Percentiles rank a stretch among this genome's conserved stretches.
Conservation (phyloP, 2,113 vertebrate genomes). For the Hystrix cristata region DNA sequence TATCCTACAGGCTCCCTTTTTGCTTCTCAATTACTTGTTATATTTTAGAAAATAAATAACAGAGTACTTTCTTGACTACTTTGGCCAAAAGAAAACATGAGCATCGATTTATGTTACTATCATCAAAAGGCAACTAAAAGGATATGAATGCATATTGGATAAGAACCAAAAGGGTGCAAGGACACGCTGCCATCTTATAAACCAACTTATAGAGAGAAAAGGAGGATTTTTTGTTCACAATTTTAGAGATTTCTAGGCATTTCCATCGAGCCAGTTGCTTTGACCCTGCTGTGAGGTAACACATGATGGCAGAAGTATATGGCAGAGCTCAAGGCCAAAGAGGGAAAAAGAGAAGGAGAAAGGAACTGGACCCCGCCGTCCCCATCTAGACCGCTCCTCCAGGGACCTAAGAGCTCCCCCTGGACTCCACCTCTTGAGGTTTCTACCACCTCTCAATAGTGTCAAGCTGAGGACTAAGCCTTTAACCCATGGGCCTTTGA, state of each 20-base stretch:
- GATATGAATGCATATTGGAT: too few species aligned
- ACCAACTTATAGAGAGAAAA: neutral
- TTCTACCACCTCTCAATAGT: neutral
- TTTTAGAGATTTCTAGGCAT: neutral
- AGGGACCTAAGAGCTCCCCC: neutral
- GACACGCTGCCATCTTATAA: neutral
- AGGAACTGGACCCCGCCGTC: too few species aligned
- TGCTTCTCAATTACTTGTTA: neutral
- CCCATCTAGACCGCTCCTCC: neutral
- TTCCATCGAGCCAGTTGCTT: too few species aligned
- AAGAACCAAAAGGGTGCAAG: neutral
- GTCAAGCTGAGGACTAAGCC: neutral
- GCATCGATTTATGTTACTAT: neutral
- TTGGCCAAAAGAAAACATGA: constrained; percentile 38
- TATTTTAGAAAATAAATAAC: constrained; percentile 13
- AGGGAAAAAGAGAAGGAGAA: neutral
- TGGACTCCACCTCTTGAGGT: neutral
- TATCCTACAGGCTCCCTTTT: neutral
- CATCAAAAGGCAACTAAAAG: too few species aligned
- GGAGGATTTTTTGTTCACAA: neutral
- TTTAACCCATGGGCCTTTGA: neutral
- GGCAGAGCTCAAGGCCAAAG: neutral
- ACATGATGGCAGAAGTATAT: neutral
- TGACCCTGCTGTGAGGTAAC: neutral
- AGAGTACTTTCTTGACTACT: neutral